These are phyloP conservation scores for Kradibia gibbosae DNA, from an alignment of 1,140 invertebrate genomes.

Conservation along the genomic window DNA sequence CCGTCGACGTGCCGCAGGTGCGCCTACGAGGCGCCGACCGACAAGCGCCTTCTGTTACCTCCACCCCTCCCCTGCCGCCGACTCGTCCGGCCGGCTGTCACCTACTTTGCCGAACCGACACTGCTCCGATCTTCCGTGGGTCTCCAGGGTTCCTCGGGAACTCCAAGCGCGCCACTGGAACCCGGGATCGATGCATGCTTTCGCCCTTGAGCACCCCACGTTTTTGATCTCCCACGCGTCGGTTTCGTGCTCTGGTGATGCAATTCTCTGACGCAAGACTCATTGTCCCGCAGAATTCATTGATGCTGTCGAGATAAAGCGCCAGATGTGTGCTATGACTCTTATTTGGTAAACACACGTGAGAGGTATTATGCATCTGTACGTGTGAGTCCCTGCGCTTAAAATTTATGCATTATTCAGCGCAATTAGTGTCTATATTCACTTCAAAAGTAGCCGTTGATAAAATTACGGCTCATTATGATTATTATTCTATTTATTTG, in stretches of 20 bases:
- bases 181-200: no score
- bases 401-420: no score
- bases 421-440: no score
- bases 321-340: not conserved
- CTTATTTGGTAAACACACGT: not conserved
- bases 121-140: no score
- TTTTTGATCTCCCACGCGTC: not conserved
- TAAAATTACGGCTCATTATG: no score
- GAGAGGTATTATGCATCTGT: not conserved
- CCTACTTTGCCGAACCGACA: no score
- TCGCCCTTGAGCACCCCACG: not conserved
- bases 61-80: not conserved
- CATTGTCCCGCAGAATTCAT: not conserved
- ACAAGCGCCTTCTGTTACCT: not conserved
- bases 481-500: no score
- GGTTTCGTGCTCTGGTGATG: not conserved
- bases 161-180: no score
- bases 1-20: slow-evolving; percentile 12
- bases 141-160: no score
- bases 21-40: not conserved
- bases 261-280: not conserved
- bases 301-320: not conserved
- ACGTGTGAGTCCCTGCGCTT: not conserved
- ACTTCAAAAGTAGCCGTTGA: no score
- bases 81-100: no score